phyloP scores from a whole-genome alignment of 2,797 vertebrate genomes.

The Pangasius djambal region DNA sequence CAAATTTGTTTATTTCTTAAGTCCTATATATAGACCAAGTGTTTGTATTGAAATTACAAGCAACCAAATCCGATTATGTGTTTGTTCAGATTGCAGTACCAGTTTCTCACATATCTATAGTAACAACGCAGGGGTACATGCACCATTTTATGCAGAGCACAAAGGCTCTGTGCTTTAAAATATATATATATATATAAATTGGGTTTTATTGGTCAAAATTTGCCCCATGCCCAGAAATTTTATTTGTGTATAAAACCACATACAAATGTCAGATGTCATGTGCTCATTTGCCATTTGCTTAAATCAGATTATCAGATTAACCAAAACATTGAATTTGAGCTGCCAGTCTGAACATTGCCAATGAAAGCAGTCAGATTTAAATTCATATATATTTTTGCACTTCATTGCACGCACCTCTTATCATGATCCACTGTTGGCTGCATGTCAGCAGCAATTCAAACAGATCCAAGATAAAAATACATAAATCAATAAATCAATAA shows the following conservation, averaged over 20 bases:
- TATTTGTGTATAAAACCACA: neutral
- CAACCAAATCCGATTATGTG: neutral
- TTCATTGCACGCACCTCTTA: neutral
- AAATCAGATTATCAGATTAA: conserved; percentile 8
- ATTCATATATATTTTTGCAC: neutral
- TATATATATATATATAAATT: too few relatives aligned
- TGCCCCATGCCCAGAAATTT: neutral
- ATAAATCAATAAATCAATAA: neutral
- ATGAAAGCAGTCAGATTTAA: neutral
- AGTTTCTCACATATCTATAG: neutral
- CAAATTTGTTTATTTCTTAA: conserved; percentile 9
- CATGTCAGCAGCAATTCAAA: neutral
- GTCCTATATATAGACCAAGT: neutral
- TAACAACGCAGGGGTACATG: neutral
- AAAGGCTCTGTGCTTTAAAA: too few relatives aligned
- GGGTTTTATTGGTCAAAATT: neutral
- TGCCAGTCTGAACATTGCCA: neutral
- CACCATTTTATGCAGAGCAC: neutral
- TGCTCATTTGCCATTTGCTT: neutral
- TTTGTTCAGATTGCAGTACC: neutral
- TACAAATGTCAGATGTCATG: neutral
- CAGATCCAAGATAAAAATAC: neutral
- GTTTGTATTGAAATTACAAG: neutral
- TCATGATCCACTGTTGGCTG: conserved; percentile 8
- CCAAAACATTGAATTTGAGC: neutral